Evolutionary conservation across 2,888 invertebrate genomes (phyloP), one percentile per base, ranked within the genome.

Genomic region (Campoplex capitator): DNA sequence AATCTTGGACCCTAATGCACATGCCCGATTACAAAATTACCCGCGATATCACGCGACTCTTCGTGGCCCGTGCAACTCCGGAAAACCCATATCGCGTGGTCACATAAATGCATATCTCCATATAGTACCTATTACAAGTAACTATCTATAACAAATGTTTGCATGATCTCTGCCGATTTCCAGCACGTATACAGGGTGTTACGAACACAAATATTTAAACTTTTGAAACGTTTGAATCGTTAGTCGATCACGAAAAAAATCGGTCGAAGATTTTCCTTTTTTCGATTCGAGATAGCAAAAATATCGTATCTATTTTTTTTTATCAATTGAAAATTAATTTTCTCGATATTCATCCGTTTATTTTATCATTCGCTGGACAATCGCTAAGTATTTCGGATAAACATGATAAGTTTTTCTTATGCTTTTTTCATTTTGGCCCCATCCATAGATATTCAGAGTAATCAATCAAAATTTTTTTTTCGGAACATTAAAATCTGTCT

Each of bases 61-160:
- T 73, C 35, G 79, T 58, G 38, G 68, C 56, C 35, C n/a, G 28
- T 71, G 71, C 75, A 70, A 82, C 78, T 58, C 81, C 74, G 84
- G 86, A 86, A 86, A 86, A 84, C 58, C 68, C 67, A 81, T 86
- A 86, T 81, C 84, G 68, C 67, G 7, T 82, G 82, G 45, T 75
- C 73, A 54, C 82, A 65, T 71, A 76, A 71, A 86, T 81, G 83
- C 80, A 81, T 86, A 81, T 81, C 84, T 73, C 62, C 81, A 87
- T 84, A 54, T 58, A 56, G 74, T 77, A 75, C 51, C 70, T 84
- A 87, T 84, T 84, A 74, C 75, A 84, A 68, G 80, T 58, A 83
- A 78, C 77, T 75, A 84, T 77, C 38, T 76, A 84, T 45, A 86
- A 87, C 82, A 82, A 87, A 87, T 75, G 81, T 82, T 87, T 74